phyloP scores from a whole-genome alignment of 1,140 invertebrate species.

The Neotoxoptera formosana region DNA sequence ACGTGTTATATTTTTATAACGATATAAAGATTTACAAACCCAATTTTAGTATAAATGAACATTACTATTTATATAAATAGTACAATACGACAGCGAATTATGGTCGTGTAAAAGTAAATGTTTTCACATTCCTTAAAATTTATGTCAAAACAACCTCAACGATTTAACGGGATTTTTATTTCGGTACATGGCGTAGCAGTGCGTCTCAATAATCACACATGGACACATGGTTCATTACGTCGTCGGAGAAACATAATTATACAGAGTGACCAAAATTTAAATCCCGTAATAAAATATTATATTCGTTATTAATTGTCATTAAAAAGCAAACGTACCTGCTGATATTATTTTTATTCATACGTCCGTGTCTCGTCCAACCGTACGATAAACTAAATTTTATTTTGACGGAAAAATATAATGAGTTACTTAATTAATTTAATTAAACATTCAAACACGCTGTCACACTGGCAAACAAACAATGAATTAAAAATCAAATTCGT shows the following conservation, averaged over 20 bases:
- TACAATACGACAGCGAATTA: neutral
- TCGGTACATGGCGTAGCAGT: neutral
- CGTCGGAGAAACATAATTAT: neutral
- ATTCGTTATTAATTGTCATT: neutral
- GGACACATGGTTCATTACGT: conserved; percentile 19
- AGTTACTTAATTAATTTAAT: neutral
- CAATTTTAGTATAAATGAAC: neutral
- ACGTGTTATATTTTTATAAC: neutral
- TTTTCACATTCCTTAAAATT: neutral
- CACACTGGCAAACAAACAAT: neutral
- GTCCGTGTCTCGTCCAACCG: neutral
- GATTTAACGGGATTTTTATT: conserved; percentile 15
- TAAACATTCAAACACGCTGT: too few relatives aligned
- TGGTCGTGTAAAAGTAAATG: neutral
- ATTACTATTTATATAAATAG: neutral
- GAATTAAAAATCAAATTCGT: neutral
- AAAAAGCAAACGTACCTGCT: neutral
- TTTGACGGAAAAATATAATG: neutral
- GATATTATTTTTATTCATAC: neutral
- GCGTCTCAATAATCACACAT: neutral
- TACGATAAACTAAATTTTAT: neutral
- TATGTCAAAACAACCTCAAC: neutral
- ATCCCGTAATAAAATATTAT: neutral
- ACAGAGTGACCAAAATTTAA: neutral
- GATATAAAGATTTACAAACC: neutral